Conservation (phyloP, 2,113 vertebrate species). For the Callospermophilus lateralis region DNA sequence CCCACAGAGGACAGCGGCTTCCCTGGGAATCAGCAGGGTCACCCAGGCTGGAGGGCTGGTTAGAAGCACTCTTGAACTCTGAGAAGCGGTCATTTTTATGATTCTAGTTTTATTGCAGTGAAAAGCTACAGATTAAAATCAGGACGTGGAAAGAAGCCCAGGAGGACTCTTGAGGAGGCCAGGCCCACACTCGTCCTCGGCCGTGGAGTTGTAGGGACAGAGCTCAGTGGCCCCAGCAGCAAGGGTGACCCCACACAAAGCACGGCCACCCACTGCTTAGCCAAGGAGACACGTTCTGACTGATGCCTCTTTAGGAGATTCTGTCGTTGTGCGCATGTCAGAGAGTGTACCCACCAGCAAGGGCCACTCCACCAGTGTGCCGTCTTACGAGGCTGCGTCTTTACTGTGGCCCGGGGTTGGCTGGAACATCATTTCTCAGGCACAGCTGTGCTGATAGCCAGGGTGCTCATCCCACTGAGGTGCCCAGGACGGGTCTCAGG, state of each 20-base stretch:
- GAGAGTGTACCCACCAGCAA: neutral
- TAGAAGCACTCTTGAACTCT: neutral
- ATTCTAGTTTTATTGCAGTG: neutral
- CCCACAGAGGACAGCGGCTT: neutral
- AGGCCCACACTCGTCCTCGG: neutral
- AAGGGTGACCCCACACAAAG: too few relatives aligned
- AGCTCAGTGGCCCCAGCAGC: neutral
- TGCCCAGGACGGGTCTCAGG: too few relatives aligned
- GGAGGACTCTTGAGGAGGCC: neutral
- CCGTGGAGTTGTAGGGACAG: neutral
- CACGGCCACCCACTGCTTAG: neutral
- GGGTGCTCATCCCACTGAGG: neutral
- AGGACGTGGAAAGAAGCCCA: too few relatives aligned
- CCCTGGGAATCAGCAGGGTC: neutral
- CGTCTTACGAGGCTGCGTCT: neutral
- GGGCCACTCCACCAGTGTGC: neutral
- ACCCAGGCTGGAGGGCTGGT: neutral
- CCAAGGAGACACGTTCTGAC: neutral
- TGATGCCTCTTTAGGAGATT: neutral
- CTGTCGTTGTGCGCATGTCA: neutral
- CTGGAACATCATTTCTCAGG: neutral
- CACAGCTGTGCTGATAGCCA: neutral
- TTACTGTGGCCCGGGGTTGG: fast-evolving
- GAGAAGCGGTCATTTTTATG: neutral
- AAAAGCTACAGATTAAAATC: neutral